Evolutionary conservation across 1,140 invertebrate genomes (phyloP), one percentile per base, ranked within the genome.

Genomic region (Trypoxylus dichotomus): DNA sequence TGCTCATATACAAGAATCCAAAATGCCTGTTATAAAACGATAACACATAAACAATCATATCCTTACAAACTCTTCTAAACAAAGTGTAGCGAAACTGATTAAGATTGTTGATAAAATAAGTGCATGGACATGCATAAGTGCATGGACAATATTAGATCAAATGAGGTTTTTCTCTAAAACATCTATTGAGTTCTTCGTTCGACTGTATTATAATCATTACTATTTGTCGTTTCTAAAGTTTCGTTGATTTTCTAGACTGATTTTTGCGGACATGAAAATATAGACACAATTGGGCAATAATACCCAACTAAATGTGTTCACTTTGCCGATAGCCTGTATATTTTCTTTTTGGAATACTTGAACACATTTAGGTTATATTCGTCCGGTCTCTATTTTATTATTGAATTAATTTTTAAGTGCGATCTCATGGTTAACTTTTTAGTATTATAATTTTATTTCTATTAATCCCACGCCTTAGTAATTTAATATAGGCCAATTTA

Each of bases 371-470:
- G 41, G 74, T 32, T 24, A 68, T 74, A 25, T 74, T 42, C 15
- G 15, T 37, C 24, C 29, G 60, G 24, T 54, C 7, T 68, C 7
- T 68, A 27, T 68, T 68, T 10, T 21, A 68, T 29, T 27, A 68
- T 15, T 25, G 19, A 27, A 75, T 74, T 74, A 43, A 73, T 75
- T 74, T 41, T 75, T 60, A 63, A 68, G 74, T 58, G 73, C 72
- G 81, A 82, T 82, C 81, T 82, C 81, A 82, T 79, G 54, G 24
- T 68, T 82, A 76, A 76, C 72, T 74, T 78, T 76, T 78, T 75
- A 82, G 79, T 82, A 82, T 82, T 82, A 81, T 68, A 29, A 68
- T 81, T 82, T 80, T 78, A 24, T 74, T 5, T 79, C 71, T 75
- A 75, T 11, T 74, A 74, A 24, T 8, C 32, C 60, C 60, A 68